Evolutionary conservation across 2,113 vertebrate genomes (phyloP).

Genomic region (Meleagris gallopavo): DNA sequence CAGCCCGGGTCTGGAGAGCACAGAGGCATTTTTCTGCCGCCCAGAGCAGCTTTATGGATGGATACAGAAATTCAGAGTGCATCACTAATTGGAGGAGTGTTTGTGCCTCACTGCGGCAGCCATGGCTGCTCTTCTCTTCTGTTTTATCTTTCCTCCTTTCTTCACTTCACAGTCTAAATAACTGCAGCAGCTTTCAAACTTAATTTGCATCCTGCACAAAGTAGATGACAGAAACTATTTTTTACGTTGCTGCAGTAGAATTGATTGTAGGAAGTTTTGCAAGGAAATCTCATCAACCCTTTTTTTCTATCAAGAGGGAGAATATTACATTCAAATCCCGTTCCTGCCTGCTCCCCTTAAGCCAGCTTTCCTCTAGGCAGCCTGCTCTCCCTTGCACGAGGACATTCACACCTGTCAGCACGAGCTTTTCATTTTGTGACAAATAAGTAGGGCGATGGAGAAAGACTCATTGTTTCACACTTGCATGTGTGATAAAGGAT

Average conservation of each 20-base stretch:
- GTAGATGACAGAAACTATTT: background rate
- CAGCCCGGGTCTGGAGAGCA: background rate
- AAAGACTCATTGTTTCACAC: background rate
- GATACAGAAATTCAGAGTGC: background rate
- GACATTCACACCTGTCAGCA: background rate
- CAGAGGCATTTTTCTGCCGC: background rate
- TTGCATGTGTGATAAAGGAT: background rate
- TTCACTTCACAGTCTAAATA: background rate
- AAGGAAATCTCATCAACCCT: background rate
- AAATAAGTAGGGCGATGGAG: background rate
- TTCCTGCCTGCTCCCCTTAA: background rate
- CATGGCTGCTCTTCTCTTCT: background rate
- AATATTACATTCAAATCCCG: fast-evolving
- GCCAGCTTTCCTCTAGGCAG: background rate
- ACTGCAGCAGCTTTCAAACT: background rate
- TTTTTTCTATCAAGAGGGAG: background rate
- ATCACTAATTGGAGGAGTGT: background rate
- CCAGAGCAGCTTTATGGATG: background rate
- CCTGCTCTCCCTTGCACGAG: background rate
- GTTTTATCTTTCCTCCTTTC: conserved; percentile 5
- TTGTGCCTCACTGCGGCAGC: background rate
- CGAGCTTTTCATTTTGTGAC: background rate
- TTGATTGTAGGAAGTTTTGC: background rate
- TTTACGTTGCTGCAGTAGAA: background rate
- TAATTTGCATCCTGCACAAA: background rate